A percentile compares a stretch with the other conserved stretches of the same genome.
These are phyloP conservation scores for Pachyramphus minor DNA, from an alignment of 2,113 vertebrate genomes.

Conservation along the genomic window DNA sequence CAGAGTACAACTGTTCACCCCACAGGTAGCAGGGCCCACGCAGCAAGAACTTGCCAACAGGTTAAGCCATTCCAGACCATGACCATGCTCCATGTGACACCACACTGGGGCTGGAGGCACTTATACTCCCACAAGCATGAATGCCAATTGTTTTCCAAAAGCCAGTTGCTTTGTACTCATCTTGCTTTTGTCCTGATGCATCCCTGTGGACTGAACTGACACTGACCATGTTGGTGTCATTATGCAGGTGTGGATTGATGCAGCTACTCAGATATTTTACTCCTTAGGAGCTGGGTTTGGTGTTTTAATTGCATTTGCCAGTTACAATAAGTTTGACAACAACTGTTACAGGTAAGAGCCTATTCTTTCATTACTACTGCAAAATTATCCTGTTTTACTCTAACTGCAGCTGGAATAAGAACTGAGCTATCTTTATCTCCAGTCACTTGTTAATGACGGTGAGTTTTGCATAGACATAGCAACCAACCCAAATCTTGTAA, in stretches of 20 bases:
- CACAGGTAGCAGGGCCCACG: background rate
- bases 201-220: background rate
- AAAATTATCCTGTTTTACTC: background rate
- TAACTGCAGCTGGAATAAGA: background rate
- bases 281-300: slow-evolving; percentile 97
- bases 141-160: background rate
- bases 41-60: background rate
- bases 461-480: background rate
- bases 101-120: background rate
- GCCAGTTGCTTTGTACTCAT: background rate
- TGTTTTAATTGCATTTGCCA: slow-evolving; percentile 96
- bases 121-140: background rate
- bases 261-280: slow-evolving; percentile 98
- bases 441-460: background rate
- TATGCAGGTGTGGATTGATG: slow-evolving; percentile 95
- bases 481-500: slow-evolving; percentile 34
- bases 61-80: background rate
- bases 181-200: background rate
- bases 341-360: slow-evolving; percentile 93
- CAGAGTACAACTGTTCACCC: background rate
- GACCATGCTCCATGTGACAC: background rate
- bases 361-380: background rate
- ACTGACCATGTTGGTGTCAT: background rate
- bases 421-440: background rate
- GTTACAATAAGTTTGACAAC: slow-evolving; percentile 99